Base-by-base conservation (phyloP, 2,888 invertebrate species). In the Cryptus viduatorius region DNA sequence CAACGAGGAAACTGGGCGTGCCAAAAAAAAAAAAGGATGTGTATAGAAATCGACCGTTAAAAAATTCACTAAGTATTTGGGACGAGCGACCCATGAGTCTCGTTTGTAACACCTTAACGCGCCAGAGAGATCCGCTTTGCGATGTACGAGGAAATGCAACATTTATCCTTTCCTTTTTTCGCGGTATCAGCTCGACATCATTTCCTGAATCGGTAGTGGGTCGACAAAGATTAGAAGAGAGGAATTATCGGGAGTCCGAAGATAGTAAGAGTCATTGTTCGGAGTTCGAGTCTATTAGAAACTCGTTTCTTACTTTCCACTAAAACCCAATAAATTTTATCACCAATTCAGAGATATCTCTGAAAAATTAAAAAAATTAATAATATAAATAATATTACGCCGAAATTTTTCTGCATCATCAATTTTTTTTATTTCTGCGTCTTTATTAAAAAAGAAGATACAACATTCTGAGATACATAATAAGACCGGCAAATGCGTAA, bases 21-120 rank as follows among this genome's bases (percentile, higher is more conserved):
- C 86, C 88, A 80, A 56, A 37, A 37, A 37, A 37, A 37, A 37
- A 37, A 37, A 37, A 90, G 90, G 89, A 90, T 90, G 90, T 92
- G 87, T 89, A 88, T 88, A 91, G 92, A 91, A 91, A 92, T 91
- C 90, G 87, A 84, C 77, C 31, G 79, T 73, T 77, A 56, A 84
- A 85, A 84, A 84, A 84, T 69, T 14, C 14, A 48, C 48, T 61
- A 14, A 37, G 59, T 72, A 83, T 77, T 80, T 71, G 44, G 80
- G 77, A 77, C 80, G 48, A n/a, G 24, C 50, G 42, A 19, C 59
- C n/a, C 10, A 1, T 46, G 67, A n/a, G 16, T 64, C 46, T n/a
- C 46, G 48, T 44, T 44, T 46, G 3, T 48, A 24, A 7, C 59
- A n/a, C 42, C 56, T 2, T 50, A 56, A 59, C 31, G 48, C 79